Conservation (phyloP, 1,140 invertebrate genomes). For the Drosophila santomea region DNA sequence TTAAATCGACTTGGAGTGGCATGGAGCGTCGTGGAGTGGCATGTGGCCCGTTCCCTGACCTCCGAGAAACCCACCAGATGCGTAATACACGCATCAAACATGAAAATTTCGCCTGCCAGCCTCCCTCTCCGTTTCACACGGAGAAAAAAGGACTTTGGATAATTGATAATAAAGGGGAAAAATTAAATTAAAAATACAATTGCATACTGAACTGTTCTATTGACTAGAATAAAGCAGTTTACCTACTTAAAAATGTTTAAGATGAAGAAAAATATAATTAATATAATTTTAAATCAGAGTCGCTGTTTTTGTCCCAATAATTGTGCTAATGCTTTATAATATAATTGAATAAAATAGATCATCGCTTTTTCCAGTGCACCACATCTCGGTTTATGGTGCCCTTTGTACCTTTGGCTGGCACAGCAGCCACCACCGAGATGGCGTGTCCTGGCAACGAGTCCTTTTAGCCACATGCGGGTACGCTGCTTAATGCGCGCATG, state of each 20-base stretch:
- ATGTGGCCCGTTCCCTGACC: constrained; percentile 49
- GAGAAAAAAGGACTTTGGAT: neutral
- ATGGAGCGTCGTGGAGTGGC: constrained; percentile 42
- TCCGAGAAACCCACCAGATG: constrained; percentile 73
- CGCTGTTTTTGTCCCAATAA: too few relatives aligned
- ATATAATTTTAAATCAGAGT: too few relatives aligned
- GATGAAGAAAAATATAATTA: neutral
- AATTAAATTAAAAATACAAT: too few relatives aligned
- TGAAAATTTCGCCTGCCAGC: constrained; percentile 57
- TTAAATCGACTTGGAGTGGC: constrained; percentile 73
- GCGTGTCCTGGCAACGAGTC: constrained; percentile 49
- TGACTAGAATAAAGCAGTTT: too few relatives aligned
- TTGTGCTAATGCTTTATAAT: neutral
- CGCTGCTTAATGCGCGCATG: constrained; percentile 36
- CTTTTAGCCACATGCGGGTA: constrained; percentile 66
- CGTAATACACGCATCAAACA: constrained; percentile 78
- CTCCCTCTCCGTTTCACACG: constrained; percentile 5
- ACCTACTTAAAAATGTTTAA: too few relatives aligned
- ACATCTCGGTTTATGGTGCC: constrained; percentile 22
- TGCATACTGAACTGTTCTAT: neutral
- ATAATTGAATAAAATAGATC: neutral
- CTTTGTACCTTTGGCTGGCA: constrained; percentile 63
- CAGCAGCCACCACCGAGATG: constrained; percentile 65
- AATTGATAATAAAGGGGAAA: neutral
- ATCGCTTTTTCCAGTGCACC: neutral